Evolutionary conservation across 2,797 vertebrate species (phyloP), one percentile per base, ranked within the genome.

Genomic region (Microcaecilia unicolor): DNA sequence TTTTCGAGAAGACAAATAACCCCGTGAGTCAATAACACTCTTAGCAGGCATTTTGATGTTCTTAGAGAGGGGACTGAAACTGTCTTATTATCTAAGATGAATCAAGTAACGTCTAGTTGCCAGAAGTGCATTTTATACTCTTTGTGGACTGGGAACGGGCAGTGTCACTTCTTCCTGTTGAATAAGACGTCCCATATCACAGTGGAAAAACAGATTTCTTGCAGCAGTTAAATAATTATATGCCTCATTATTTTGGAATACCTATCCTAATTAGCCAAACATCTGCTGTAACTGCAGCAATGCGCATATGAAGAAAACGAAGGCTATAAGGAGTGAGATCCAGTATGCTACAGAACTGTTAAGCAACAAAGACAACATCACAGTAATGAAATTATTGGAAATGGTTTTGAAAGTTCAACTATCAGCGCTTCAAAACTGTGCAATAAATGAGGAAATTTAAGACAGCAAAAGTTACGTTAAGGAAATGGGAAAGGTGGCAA

Each of bases 1-100:
- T 40, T 69, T n/a, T 60, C 64, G 57, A 59, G 61, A 57, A 49
- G 56, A 51, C 68, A 65, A 68, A 54, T 67, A 55, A 69, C 58
- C 41, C 37, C 48, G 59, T 4, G 19, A 61, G 59, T 75, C 30
- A 0, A 60, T 40, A 38, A 58, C 55, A 42, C 57, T 66, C 60
- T 32, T 50, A 41, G 52, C 20, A 8, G 58, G 57, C 54, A 58
- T 58, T 66, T 59, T 69, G 55, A 68, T 64, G 45, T 67, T 66
- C 57, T 61, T 55, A n/a, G n/a, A n/a, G n/a, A n/a, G n/a, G 58
- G 71, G 74, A 65, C 57, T 59, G 44, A n/a, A n/a, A 31, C 61
- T 67, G 68, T 64, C 81, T 75, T 63, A 71, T 76, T 81, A 79
- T 68, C 43, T 24, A 51, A 2, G 5, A 74, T 54, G 67, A 75